These are phyloP conservation scores for Microplitis manilae DNA, from an alignment of 2,888 invertebrate species.

Conservation along the genomic window DNA sequence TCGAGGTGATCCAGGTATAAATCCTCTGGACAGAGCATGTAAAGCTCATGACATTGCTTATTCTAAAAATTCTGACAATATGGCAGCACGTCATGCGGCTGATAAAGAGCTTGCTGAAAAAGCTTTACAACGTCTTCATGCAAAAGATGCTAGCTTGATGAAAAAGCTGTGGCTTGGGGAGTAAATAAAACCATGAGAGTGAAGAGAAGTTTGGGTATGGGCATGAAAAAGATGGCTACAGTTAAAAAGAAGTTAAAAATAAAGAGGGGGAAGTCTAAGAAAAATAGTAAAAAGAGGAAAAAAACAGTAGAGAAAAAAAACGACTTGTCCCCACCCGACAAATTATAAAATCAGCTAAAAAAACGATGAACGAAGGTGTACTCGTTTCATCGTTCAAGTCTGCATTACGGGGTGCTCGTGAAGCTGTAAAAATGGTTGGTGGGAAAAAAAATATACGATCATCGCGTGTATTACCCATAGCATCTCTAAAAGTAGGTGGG, in stretches of 20 bases:
- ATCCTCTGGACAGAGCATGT: constrained; percentile 55
- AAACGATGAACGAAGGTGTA: constrained; percentile 12
- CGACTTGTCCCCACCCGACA: background rate
- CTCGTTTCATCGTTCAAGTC: constrained; percentile 28
- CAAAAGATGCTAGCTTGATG: constrained; percentile 54
- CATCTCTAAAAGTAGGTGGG: too few relatives aligned
- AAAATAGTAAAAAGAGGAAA: too few relatives aligned
- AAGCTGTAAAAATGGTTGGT: constrained; percentile 40
- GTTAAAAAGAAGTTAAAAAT: constrained; percentile 60
- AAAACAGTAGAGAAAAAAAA: too few relatives aligned
- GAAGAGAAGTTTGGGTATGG: too few relatives aligned
- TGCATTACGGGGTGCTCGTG: constrained; percentile 31
- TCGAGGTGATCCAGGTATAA: too few relatives aligned
- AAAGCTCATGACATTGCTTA: constrained; percentile 53
- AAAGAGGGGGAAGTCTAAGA: constrained; percentile 45
- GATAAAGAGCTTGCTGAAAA: constrained; percentile 61
- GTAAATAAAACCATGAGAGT: too few relatives aligned
- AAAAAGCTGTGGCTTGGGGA: constrained; percentile 59
- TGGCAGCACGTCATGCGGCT: constrained; percentile 57
- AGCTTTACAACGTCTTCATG: constrained; percentile 57
- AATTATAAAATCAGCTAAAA: background rate
- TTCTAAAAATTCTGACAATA: constrained; percentile 45
- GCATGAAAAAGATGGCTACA: constrained; percentile 44
- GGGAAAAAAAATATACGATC: constrained; percentile 8
- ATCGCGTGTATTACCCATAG: too few relatives aligned